These are phyloP conservation scores for Sebastes kiyomatsui DNA, from an alignment of 2,797 vertebrate species.

Conservation along the genomic window DNA sequence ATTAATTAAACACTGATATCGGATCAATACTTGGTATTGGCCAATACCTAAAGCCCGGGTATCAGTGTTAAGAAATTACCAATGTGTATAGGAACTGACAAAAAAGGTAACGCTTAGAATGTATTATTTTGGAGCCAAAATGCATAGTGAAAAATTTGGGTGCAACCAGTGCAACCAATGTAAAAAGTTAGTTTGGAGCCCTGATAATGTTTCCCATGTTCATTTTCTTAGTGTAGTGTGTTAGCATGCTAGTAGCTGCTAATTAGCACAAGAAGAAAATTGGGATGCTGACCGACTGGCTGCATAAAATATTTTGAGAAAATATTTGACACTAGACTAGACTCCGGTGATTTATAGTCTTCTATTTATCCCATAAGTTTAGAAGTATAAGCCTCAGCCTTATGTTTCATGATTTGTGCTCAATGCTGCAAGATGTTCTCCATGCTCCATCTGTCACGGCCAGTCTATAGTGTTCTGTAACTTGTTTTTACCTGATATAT, in stretches of 20 bases:
- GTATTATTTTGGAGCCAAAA: no score
- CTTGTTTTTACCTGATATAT: slow-evolving; percentile 2
- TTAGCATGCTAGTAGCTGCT: background rate
- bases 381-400: background rate
- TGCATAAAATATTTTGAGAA: background rate
- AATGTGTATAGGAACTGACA: no score
- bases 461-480: background rate
- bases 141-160: no score
- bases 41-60: no score
- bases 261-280: background rate
- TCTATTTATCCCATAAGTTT: background rate
- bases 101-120: no score
- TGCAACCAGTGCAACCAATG: background rate
- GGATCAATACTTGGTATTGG: no score
- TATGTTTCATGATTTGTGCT: background rate
- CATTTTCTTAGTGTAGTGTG: background rate
- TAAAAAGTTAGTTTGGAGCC: background rate
- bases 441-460: background rate
- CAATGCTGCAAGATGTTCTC: background rate
- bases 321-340: background rate
- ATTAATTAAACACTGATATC: no score
- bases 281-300: background rate
- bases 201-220: background rate
- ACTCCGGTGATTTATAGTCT: background rate
- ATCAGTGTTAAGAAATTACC: background rate